Base-by-base conservation (phyloP, 2,113 vertebrate species). In the Suricata suricatta region DNA sequence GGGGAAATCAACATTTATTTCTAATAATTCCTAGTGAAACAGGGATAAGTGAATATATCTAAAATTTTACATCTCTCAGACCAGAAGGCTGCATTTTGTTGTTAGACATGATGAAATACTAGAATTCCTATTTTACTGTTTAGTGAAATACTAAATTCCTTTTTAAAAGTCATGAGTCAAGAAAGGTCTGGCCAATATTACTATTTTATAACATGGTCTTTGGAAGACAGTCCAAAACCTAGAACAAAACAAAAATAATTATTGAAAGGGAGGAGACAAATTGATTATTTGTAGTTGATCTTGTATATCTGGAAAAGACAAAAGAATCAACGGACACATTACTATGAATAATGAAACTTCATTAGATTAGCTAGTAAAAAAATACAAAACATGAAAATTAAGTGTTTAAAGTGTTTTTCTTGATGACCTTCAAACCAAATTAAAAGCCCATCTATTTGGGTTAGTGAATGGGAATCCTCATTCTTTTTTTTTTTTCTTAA, bases 41-140 rank as follows among this genome's bases (percentile, higher is more conserved):
- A 88, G 71, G 21, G 94, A 83, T 68, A 68, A 87, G 90, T 81
- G 33, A 38, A 7, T 80, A 85, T 71, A 88, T 14, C 27, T 91
- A 91, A 69, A 33, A 63, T 86, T 95, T 93, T 74, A 57, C 63
- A 38, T 83, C 64, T 64, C 72, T 97, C 71, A 68, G 38, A 89
- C 76, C 38, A 71, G n/a, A 88, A 97, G 64, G n/a, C 94, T 92
- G 44, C 31, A 86, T 81, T 97, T 79, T 85, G 41, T 95, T 97
- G 33, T 44, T 74, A 93, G 57, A 87, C 94, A 68, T 93, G 31
- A 76, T 90, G 31, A 87, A 63, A 83, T 95, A 74, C 38, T 88
- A 74, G 89, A 96, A 90, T 96, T 97, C 33, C 69, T 95, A 85
- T 86, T 96, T 93, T 88, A 17, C 2, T 95, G 41, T 91, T 97